Conservation (phyloP, 2,797 vertebrate genomes). For the Cichlasoma orientale region DNA sequence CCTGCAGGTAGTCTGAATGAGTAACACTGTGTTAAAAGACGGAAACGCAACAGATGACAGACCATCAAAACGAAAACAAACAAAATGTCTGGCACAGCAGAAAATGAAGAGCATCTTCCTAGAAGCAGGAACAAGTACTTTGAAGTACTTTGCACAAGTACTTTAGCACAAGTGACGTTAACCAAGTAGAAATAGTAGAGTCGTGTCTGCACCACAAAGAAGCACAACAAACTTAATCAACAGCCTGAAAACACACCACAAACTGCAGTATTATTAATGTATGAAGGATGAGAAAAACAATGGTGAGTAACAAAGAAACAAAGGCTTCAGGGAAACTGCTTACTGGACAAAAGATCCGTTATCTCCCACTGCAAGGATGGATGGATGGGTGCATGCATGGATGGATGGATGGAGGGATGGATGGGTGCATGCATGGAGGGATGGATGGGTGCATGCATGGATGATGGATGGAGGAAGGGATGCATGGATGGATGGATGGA, state of each 20-base stretch:
- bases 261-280: background rate
- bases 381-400: no score
- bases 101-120: rapidly evolving
- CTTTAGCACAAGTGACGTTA: background rate
- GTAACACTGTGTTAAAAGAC: background rate
- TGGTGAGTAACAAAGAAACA: background rate
- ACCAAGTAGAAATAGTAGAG: background rate
- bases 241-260: background rate
- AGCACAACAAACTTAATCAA: background rate
- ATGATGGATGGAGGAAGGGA: no score
- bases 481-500: no score
- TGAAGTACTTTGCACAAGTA: background rate
- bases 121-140: background rate
- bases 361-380: no score
- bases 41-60: background rate
- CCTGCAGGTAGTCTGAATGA: background rate
- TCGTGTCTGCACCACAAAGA: background rate
- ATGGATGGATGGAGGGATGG: no score
- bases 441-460: no score
- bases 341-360: no score
- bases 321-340: background rate
- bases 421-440: no score
- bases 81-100: background rate
- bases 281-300: background rate
- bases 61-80: background rate